Evolutionary conservation across 2,113 vertebrate genomes (phyloP), one percentile per base, ranked within the genome.

Genomic region (Sprattus sprattus): DNA sequence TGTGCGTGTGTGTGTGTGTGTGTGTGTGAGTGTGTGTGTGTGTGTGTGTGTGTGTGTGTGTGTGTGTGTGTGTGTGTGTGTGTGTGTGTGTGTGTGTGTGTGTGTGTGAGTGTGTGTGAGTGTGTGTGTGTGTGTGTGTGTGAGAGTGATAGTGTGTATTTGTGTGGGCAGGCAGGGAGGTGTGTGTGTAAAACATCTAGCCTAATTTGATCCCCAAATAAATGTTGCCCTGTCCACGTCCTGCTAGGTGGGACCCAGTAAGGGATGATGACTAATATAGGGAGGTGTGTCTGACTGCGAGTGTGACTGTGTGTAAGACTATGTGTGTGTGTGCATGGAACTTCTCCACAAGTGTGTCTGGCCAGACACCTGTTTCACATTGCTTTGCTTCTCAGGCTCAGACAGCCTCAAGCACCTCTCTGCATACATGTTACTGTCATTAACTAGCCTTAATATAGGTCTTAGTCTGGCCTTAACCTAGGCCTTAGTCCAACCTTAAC

Each of bases 401-500:
- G 71, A 78, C 71, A 78, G 64, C 7, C 71, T 78, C 71, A 78
- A 78, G 71, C 71, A 78, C 28, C 71, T 78, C 32, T 18, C 32
- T 32, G 13, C 28, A 11, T 28, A 15, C 11, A 15, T 78, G 71
- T 78, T 78, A 28, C 71, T 78, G 71, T 28, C 71, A 78, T 78
- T 11, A 32, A 78, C 28, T 39, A 39, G 71, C 25, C 28, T 39
- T 39, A 39, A 1, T 39, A 39, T 39, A 39, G 39, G 39, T 2
- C 39, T 39, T 39, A 39, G 39, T 39, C 2, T 39, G 39, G 39
- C 39, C 39, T 39, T 39, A 39, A 39, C 39, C 39, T 39, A 39
- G 39, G 39, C 1, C 1, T 39, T 39, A 39, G 39, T 39, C 39
- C 2, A 2, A 2, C 39, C 39, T 39, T 39, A 39, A 39, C 39